These are phyloP conservation scores for Tympanoctomys barrerae DNA, from an alignment of 2,797 vertebrate genomes.

Conservation along the genomic window DNA sequence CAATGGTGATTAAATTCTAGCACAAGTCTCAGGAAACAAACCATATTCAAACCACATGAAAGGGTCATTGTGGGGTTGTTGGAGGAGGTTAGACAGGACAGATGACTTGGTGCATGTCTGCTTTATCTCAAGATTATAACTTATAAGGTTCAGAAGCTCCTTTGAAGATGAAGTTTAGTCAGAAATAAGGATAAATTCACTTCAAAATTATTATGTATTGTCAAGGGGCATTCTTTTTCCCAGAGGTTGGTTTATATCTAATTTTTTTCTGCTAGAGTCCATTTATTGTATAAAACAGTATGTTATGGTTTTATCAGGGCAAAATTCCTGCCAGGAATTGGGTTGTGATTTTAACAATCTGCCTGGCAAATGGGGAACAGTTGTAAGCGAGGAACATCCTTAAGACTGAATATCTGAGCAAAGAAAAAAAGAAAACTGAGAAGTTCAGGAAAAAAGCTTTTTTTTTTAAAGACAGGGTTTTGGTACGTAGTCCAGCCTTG, in stretches of 20 bases:
- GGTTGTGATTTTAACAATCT: constrained; percentile 45
- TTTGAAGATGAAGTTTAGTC: neutral
- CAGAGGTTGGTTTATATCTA: constrained; percentile 20
- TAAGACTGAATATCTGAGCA: neutral
- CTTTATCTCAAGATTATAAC: neutral
- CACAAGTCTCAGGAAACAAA: neutral
- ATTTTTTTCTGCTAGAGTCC: neutral
- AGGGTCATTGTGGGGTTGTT: neutral
- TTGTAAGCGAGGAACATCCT: neutral
- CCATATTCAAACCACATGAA: neutral
- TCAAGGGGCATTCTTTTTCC: constrained; percentile 24
- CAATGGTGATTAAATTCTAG: neutral
- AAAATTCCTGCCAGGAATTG: constrained; percentile 62
- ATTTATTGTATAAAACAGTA: constrained; percentile 23
- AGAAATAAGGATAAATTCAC: constrained; percentile 47
- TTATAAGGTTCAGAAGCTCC: neutral
- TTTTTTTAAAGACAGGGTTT: neutral
- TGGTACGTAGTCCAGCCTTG: neutral
- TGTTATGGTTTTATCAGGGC: neutral
- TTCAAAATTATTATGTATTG: constrained; percentile 40
- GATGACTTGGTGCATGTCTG: neutral
- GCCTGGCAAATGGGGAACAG: neutral
- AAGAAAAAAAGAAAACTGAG: constrained; percentile 4
- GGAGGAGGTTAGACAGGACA: neutral
- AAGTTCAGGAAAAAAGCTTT: neutral